These are phyloP conservation scores for Pseudomyrmex pallidus DNA, from an alignment of 1,140 invertebrate species.

Conservation along the genomic window DNA sequence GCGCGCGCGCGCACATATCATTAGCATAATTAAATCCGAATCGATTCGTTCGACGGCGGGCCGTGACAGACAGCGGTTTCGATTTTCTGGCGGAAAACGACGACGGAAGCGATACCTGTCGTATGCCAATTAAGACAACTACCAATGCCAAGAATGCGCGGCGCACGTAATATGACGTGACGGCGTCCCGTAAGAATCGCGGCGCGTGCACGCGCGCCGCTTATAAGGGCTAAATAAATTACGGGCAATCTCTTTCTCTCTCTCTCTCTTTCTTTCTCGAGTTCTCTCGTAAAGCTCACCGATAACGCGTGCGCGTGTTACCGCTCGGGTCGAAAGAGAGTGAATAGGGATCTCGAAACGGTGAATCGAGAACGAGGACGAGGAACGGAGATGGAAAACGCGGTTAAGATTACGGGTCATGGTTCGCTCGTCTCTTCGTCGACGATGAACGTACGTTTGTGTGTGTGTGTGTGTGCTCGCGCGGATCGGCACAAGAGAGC, in stretches of 20 bases:
- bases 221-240: slow-evolving; percentile 30
- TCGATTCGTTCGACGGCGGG: not conserved
- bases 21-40: slow-evolving; percentile 10
- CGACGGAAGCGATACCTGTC: slow-evolving; percentile 36
- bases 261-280: not conserved
- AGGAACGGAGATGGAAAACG: not conserved
- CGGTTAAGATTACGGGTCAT: slow-evolving; percentile 58
- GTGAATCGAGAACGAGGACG: slow-evolving; percentile 19
- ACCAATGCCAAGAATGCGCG: slow-evolving; percentile 39
- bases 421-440: slow-evolving; percentile 41
- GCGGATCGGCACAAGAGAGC: not conserved
- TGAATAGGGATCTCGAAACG: slow-evolving; percentile 40
- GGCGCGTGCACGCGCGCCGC: slow-evolving; percentile 26
- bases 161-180: slow-evolving; percentile 69
- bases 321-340: not conserved
- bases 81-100: not conserved
- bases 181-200: slow-evolving; percentile 52
- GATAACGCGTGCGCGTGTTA: slow-evolving; percentile 44
- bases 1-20: not conserved
- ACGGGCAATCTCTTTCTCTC: slow-evolving; percentile 15
- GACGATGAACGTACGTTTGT: too few species aligned
- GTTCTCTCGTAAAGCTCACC: not conserved
- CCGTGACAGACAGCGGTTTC: not conserved
- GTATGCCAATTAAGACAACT: slow-evolving; percentile 44
- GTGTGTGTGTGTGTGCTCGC: not conserved